These are phyloP conservation scores for Tineola bisselliella DNA, from an alignment of 2,888 invertebrate genomes.

Conservation along the genomic window DNA sequence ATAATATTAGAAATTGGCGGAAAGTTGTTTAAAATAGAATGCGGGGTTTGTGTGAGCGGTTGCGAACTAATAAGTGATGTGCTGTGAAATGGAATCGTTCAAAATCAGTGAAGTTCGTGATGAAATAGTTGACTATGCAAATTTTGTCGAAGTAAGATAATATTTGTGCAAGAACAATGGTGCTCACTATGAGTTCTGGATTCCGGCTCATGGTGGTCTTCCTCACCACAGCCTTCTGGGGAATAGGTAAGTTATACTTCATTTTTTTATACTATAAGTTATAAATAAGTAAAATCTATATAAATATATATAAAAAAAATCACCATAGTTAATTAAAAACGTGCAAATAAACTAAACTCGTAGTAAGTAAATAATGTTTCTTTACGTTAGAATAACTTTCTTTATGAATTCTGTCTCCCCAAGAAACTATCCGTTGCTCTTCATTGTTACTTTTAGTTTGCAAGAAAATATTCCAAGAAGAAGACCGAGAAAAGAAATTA, in stretches of 20 bases:
- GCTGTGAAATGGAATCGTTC: background rate
- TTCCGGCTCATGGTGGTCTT: conserved; percentile 60
- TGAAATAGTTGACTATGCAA: background rate
- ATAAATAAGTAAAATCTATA: too few species aligned
- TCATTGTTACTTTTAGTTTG: background rate
- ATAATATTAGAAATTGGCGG: background rate
- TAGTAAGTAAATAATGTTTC: background rate
- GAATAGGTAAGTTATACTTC: conserved; percentile 46
- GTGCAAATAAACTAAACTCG: background rate
- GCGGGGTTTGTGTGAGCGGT: background rate
- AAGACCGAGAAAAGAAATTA: background rate
- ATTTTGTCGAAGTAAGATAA: conserved; percentile 1
- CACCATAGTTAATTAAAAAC: too few species aligned
- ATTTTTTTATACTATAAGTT: background rate
- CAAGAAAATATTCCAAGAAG: background rate
- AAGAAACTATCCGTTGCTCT: background rate
- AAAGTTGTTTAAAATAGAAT: conserved; percentile 8
- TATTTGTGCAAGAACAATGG: conserved; percentile 27
- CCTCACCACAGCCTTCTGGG: conserved; percentile 56
- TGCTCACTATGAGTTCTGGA: conserved; percentile 42
- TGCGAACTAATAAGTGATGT: conserved; percentile 2
- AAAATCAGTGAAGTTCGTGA: background rate
- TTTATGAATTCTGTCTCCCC: background rate
- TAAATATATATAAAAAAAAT: too few species aligned
- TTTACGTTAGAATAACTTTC: background rate